Base-by-base conservation (phyloP, 1,140 invertebrate genomes). In the Ptiloglossa arizonensis region DNA sequence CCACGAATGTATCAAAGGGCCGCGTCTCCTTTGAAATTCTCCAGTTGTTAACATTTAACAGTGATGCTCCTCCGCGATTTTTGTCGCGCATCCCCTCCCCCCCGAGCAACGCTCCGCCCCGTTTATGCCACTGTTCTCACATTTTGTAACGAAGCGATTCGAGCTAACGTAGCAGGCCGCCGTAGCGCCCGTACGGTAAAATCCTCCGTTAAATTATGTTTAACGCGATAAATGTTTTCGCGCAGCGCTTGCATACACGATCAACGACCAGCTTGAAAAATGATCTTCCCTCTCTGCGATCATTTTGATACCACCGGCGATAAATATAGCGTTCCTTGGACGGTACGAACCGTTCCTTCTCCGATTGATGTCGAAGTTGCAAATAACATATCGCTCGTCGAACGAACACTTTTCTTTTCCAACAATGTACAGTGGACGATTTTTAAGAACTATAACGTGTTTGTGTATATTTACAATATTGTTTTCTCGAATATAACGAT, bases 41-140 rank as follows among this genome's bases (percentile, higher is more conserved):
- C 68, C 66, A 85, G 81, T 88, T 87, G 87, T 88, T 88, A 88
- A 88, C 87, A 87, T 88, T 87, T 86, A 88, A 85, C 77, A 84
- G 78, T 70, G 77, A 87, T 88, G 84, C 86, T 79, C 56, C 75
- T 71, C 68, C 79, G 72, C 73, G 59, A 86, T 86, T 86, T 85
- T 86, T 80, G 63, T 85, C 83, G 74, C 82, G 35, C 79, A 81
- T 71, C 48, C 68, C 52, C 38, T 24, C 54, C 50, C 50, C 6
- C 50, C 13, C 52, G 29, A 56, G 32, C 32, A 8, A 1, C 29
- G 15, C 13, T 19, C 52, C 52, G 22, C 24, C 22, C 52, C 52
- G 52, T 29, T 56, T 9, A 11, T 29, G 38, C 35, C 27, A 9
- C 19, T 17, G 8, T 41, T 24, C 35, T n/a, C 13, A 5, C 9